Evolutionary conservation across 2,113 vertebrate species (phyloP), one percentile per base, ranked within the genome.

Genomic region (Quiscalus mexicanus): DNA sequence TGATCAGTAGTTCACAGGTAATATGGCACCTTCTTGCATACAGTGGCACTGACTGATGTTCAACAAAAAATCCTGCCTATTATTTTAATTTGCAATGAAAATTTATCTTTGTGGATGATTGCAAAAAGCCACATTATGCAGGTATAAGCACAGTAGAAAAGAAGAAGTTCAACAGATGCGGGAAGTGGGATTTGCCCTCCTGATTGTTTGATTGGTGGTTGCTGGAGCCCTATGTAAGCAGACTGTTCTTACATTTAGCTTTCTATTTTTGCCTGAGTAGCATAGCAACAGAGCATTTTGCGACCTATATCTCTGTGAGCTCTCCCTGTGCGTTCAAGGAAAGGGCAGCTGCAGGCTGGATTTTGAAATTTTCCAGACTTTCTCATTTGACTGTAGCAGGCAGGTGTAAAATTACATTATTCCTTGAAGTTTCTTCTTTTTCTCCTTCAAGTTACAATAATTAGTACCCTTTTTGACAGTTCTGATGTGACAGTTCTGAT

Each of bases 211-310:
- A 69, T 60, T 94, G 91, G 69, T 87, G 63, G 44, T 82, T 89
- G 67, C 84, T 91, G 70, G 70, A 93, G 42, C 42, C 45, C 78
- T 73, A 0, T 69, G 71, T 88, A 93, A 96, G 88, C 85, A 96
- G 88, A 14, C 79, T 73, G 53, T 91, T 93, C 67, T 87, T 93
- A 55, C 79, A 80, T 87, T 89, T 82, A 89, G 79, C 87, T 93
- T 97, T 87, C 91, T 93, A 89, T 95, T 95, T 97, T 97, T 91
- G 84, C 81, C 21, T 3, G 84, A 80, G 94, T 91, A 94, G 45
- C 95, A 60, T 93, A 89, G 87, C 95, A 96, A 94, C 95, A 84
- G 82, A 65, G 50, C 41, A 15, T 85, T 93, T 89, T 85, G 63
- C 3, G 33, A 94, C 93, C 91, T 94, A n/a, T 89, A 76, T 97